Conservation (phyloP, 64 coral and sea anemone genomes). For the Dendronephthya gigantea region DNA sequence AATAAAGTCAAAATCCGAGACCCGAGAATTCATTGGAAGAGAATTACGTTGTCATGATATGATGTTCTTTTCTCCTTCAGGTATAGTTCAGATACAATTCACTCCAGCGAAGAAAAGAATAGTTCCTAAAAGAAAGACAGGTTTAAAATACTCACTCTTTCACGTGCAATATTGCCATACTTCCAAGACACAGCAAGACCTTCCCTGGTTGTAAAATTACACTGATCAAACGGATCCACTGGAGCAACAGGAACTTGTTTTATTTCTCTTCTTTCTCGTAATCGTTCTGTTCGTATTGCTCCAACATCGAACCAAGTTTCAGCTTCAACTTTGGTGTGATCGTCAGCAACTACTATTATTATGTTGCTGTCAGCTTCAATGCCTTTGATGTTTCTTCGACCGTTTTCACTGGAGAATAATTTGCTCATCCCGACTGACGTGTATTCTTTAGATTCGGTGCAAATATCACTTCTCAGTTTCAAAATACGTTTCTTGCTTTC, state of each 20-base stretch:
- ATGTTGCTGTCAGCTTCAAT: conserved; percentile 1
- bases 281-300: not conserved
- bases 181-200: conserved; percentile 3
- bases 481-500: not conserved
- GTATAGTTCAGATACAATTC: too few species aligned
- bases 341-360: not conserved
- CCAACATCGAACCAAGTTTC: not conserved
- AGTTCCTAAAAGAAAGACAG: not conserved
- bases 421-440: not conserved
- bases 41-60: not conserved
- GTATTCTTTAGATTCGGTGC: not conserved
- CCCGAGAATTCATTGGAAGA: not conserved
- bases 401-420: not conserved
- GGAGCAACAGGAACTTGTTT: not conserved
- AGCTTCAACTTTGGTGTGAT: not conserved
- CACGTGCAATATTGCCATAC: not conserved
- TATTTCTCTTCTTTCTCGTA: not conserved
- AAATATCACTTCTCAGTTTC: not conserved
- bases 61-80: not conserved
- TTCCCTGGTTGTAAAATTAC: not conserved
- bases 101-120: not conserved
- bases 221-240: not conserved
- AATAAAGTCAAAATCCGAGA: not conserved
- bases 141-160: not conserved
- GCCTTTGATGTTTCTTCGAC: not conserved